Evolutionary conservation across 2,113 vertebrate genomes (phyloP), one percentile per base, ranked within the genome.

Genomic region (Psettodes erumei): DNA sequence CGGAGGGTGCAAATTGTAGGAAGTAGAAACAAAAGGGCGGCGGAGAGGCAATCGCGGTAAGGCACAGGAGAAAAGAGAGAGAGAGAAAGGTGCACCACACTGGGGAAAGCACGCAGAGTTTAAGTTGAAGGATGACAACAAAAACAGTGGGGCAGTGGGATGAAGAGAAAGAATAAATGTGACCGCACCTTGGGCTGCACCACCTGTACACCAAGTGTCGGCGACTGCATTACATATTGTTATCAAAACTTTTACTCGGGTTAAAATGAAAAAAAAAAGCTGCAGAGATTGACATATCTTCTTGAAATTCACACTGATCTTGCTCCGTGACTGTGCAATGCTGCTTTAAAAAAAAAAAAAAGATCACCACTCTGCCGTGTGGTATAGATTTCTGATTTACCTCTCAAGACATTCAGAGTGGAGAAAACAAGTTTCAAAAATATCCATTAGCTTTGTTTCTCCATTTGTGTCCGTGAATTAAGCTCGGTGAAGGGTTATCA

Each of bases 71-170:
- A 53, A 45, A 68, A 53, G 43, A 42, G 60, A 70, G 21, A 61
- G 56, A 47, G 50, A 73, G 18, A 45, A 50, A 40, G 51, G 68
- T 21, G 42, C 12, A 51, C 7, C 71, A 72, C 54, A 65, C 53
- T 68, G 65, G 16, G 71, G 53, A 61, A 47, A 16, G 33, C 76
- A 68, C 37, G 73, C 64, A 70, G 74, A 78, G 69, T 73, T 68
- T 63, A 78, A 77, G 58, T 63, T 71, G n/a, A 70, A 48, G 72
- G 69, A 83, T 58, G 58, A 82, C 42, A 67, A 75, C 53, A 81
- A 59, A 81, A 77, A 53, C 75, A 82, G 79, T 67, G 30, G 75
- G 83, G 33, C 48, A 66, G 53, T 21, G 43, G 11, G 43, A 77
- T 69, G 30, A 71, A 38, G 25, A 61, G 47, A 48, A 64, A 21